Conservation (phyloP, 2,797 vertebrate species). For the Pseudochaenichthys georgianus region DNA sequence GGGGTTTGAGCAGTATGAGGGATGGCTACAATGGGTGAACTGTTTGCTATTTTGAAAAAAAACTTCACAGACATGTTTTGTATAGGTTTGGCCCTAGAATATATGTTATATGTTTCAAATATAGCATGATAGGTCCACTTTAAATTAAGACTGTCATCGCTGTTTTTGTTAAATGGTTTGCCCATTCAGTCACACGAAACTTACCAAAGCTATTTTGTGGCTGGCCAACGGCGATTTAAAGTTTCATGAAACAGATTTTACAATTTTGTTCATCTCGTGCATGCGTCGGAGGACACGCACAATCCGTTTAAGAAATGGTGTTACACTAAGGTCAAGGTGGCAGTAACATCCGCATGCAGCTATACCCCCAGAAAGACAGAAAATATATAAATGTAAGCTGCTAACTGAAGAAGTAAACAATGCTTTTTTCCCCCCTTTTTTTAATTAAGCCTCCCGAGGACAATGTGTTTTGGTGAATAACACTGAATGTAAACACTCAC, state of each 20-base stretch:
- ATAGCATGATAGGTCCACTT: too few relatives aligned
- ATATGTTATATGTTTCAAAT: too few relatives aligned
- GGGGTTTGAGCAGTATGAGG: too few relatives aligned
- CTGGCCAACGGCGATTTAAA: conserved; percentile 35
- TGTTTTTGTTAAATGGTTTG: conserved; percentile 38
- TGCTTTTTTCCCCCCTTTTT: too few relatives aligned
- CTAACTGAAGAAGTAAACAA: not conserved
- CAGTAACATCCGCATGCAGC: not conserved
- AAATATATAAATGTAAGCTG: not conserved
- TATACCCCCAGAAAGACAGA: not conserved
- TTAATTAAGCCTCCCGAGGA: not conserved
- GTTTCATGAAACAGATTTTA: not conserved
- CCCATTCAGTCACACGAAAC: conserved; percentile 2
- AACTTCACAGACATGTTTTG: too few relatives aligned
- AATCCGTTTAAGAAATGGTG: not conserved
- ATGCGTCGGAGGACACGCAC: not conserved
- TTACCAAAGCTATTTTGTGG: conserved; percentile 41
- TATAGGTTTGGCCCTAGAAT: too few relatives aligned
- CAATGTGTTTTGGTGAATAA: not conserved
- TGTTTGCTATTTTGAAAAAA: too few relatives aligned
- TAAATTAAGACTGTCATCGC: conserved; percentile 3
- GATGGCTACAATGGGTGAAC: too few relatives aligned
- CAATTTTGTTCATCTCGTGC: not conserved
- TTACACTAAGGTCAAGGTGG: not conserved
- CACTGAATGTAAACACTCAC: not conserved